Conservation (phyloP, 2,888 invertebrate genomes). For the Melinopterus prodromus region DNA sequence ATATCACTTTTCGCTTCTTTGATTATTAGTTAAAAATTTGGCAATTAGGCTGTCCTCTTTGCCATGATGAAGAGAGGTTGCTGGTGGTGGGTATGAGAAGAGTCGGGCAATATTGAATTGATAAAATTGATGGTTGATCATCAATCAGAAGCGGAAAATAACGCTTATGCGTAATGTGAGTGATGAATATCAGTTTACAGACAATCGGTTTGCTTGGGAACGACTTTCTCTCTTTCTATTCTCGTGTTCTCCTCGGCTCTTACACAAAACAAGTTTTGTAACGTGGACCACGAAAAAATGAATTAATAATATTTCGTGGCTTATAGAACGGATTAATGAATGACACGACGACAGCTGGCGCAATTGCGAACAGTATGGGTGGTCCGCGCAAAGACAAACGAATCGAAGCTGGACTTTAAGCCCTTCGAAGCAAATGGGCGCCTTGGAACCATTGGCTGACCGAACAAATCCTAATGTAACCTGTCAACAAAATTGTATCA, state of each 20-base stretch:
- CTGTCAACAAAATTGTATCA: conserved; percentile 42
- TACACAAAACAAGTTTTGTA: conserved; percentile 16
- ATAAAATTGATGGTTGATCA: neutral
- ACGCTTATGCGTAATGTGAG: conserved; percentile 12
- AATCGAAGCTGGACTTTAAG: conserved; percentile 11
- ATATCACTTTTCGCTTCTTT: too few relatives aligned
- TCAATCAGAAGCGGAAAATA: conserved; percentile 13
- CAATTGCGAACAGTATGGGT: conserved; percentile 37
- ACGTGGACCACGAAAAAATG: conserved; percentile 11
- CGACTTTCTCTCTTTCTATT: conserved; percentile 13
- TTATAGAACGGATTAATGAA: conserved; percentile 39
- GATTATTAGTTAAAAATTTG: too few relatives aligned
- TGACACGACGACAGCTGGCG: conserved; percentile 35
- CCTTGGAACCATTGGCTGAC: conserved; percentile 38
- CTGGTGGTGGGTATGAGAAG: too few relatives aligned
- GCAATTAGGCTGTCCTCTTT: too few relatives aligned
- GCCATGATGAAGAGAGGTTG: too few relatives aligned
- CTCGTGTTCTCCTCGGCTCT: neutral
- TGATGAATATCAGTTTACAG: conserved; percentile 24
- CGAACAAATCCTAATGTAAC: conserved; percentile 46
- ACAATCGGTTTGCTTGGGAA: conserved; percentile 10
- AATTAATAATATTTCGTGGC: conserved; percentile 31
- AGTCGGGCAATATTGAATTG: neutral
- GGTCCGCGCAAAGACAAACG: conserved; percentile 19
- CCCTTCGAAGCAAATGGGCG: neutral